These are phyloP conservation scores for Morone saxatilis DNA, from an alignment of 2,113 vertebrate genomes.

Conservation along the genomic window DNA sequence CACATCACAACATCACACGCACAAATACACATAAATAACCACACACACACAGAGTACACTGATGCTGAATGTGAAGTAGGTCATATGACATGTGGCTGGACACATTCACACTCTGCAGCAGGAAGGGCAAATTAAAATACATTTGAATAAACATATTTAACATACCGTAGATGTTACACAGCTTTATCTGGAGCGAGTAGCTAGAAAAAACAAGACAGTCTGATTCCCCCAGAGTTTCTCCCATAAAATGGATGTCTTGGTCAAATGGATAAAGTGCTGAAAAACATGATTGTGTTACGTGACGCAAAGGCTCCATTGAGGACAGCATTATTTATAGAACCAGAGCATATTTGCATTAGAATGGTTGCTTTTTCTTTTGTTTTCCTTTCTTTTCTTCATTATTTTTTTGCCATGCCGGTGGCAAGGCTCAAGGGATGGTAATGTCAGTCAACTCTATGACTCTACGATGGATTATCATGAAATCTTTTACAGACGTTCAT, in stretches of 20 bases:
- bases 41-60: background rate
- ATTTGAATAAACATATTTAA: conserved; percentile 42
- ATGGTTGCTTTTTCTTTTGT: conserved; percentile 1
- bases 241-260: background rate
- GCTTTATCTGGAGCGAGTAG: conserved; percentile 20
- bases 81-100: conserved; percentile 49
- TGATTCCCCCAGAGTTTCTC: conserved; percentile 9
- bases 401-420: background rate
- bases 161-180: background rate
- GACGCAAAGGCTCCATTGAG: background rate
- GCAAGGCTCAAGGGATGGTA: background rate
- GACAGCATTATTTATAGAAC: conserved; percentile 31
- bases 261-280: conserved; percentile 13
- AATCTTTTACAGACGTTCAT: background rate
- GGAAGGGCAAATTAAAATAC: conserved; percentile 26
- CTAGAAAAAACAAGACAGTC: background rate
- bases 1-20: conserved; percentile 38
- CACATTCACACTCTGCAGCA: conserved; percentile 10
- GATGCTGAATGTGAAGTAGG: conserved; percentile 60
- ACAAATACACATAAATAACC: conserved; percentile 11
- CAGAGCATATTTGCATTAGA: conserved; percentile 15
- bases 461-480: too few relatives aligned
- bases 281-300: conserved; percentile 19
- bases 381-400: background rate
- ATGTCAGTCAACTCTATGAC: background rate